Evolutionary conservation across 2,888 invertebrate species (phyloP).

Genomic region (Serrognathus titanus): DNA sequence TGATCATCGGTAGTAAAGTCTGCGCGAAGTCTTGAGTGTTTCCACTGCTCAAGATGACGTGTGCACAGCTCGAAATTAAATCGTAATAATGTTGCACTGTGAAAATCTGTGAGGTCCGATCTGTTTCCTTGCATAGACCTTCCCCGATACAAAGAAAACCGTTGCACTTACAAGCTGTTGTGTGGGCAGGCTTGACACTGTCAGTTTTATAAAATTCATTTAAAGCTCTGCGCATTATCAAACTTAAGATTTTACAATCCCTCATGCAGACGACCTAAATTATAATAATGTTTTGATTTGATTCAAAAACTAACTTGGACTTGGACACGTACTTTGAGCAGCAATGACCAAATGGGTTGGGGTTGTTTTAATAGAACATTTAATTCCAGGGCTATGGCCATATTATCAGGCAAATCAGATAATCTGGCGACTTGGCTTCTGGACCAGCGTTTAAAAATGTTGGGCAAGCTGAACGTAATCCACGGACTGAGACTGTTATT

Average conservation of each 20-base stretch:
- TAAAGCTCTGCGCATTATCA: conserved; percentile 56
- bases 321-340: conserved; percentile 60
- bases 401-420: conserved; percentile 55
- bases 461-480: conserved; percentile 66
- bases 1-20: conserved; percentile 60
- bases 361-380: conserved; percentile 72
- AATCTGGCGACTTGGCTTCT: conserved; percentile 45
- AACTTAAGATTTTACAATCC: conserved; percentile 60
- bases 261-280: conserved; percentile 69
- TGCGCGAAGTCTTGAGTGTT: conserved; percentile 62
- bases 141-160: conserved; percentile 71
- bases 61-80: conserved; percentile 61
- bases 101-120: conserved; percentile 26
- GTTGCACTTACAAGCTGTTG: conserved; percentile 48
- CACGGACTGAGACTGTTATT: conserved; percentile 61
- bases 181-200: background rate
- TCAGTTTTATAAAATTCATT: conserved; percentile 48
- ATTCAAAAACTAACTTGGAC: background rate
- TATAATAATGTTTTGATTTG: conserved; percentile 2
- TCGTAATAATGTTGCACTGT: conserved; percentile 49
- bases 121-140: conserved; percentile 48
- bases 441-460: conserved; percentile 54
- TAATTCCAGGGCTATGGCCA: conserved; percentile 66
- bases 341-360: conserved; percentile 72
- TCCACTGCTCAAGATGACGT: conserved; percentile 61